Evolutionary conservation across 2,888 invertebrate species (phyloP).

Genomic region (Oxystoma pomonae): DNA sequence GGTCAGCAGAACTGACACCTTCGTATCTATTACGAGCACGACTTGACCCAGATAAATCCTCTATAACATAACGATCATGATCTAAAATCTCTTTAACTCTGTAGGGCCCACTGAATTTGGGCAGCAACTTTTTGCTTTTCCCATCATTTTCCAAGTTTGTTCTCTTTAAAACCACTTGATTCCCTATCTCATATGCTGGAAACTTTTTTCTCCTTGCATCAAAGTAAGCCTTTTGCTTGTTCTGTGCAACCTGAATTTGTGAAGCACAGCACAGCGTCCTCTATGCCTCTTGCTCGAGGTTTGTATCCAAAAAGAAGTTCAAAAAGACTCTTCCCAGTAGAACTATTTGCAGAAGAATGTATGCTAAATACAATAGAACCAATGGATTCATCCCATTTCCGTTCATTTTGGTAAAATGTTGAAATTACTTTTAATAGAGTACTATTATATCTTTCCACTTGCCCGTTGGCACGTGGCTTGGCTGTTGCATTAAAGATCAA

Average conservation of each 20-base stretch:
- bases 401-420: no score
- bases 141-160: slow-evolving; percentile 13
- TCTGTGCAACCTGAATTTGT: slow-evolving; percentile 6
- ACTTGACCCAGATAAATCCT: slow-evolving; percentile 13
- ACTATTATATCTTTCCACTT: slow-evolving; percentile 36
- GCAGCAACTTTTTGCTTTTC: slow-evolving; percentile 19
- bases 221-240: slow-evolving; percentile 8
- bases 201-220: slow-evolving; percentile 11
- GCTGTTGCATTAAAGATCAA: slow-evolving; percentile 24
- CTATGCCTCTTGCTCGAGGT: no score
- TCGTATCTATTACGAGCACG: slow-evolving; percentile 3
- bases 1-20: slow-evolving; percentile 11
- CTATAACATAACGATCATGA: slow-evolving; percentile 19
- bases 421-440: slow-evolving; percentile 32
- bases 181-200: slow-evolving; percentile 19
- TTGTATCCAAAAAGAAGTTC: slow-evolving; percentile 21
- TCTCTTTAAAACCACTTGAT: slow-evolving; percentile 7
- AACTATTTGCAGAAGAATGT: slow-evolving; percentile 19
- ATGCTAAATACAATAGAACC: neutral
- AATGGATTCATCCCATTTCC: slow-evolving; percentile 8
- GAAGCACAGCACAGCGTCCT: slow-evolving; percentile 3
- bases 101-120: slow-evolving; percentile 21
- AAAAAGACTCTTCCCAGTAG: slow-evolving; percentile 9
- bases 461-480: slow-evolving; percentile 36
- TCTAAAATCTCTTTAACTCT: slow-evolving; percentile 14